phyloP scores from a whole-genome alignment of 2,888 invertebrate species.

The Lacanobia oleracea region DNA sequence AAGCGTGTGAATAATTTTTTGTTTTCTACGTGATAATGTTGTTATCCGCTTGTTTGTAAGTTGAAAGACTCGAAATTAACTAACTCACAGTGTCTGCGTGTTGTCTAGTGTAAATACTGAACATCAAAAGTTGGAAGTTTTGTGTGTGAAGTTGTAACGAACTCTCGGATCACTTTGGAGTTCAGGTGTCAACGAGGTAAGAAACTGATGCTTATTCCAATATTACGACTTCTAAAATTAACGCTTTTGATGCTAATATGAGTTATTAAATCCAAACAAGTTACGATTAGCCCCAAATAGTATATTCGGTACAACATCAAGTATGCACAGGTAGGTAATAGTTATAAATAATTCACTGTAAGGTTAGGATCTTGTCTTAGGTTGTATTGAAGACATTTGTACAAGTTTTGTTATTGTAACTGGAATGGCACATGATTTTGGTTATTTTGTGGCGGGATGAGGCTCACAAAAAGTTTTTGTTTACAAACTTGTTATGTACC shows the following conservation, averaged over 20 bases:
- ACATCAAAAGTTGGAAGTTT: slow-evolving; percentile 84
- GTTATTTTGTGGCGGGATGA: slow-evolving; percentile 35
- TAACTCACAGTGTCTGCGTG: slow-evolving; percentile 78
- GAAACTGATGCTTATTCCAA: slow-evolving; percentile 85
- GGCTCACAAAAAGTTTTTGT: slow-evolving; percentile 70
- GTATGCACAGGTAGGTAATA: slow-evolving; percentile 80
- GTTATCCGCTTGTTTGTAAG: slow-evolving; percentile 84
- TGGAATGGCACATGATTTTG: slow-evolving; percentile 40
- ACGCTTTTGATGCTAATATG: slow-evolving; percentile 72
- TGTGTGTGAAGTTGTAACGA: slow-evolving; percentile 88
- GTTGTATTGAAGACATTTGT: slow-evolving; percentile 70
- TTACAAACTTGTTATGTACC: slow-evolving; percentile 73
- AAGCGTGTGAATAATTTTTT: slow-evolving; percentile 87
- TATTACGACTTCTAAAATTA: slow-evolving; percentile 84
- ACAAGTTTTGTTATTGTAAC: slow-evolving; percentile 60
- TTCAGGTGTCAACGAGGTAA: slow-evolving; percentile 91
- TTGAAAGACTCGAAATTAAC: slow-evolving; percentile 81
- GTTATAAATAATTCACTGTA: slow-evolving; percentile 87
- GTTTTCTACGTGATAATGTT: slow-evolving; percentile 86
- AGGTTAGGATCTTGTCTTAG: slow-evolving; percentile 85
- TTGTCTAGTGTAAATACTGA: slow-evolving; percentile 77
- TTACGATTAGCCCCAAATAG: slow-evolving; percentile 70
- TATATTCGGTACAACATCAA: slow-evolving; percentile 65
- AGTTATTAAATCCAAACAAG: slow-evolving; percentile 62
- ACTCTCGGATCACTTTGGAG: slow-evolving; percentile 87